Evolutionary conservation across 2,888 invertebrate species (phyloP), one percentile per base, ranked within the genome.

Genomic region (Boloria selene): DNA sequence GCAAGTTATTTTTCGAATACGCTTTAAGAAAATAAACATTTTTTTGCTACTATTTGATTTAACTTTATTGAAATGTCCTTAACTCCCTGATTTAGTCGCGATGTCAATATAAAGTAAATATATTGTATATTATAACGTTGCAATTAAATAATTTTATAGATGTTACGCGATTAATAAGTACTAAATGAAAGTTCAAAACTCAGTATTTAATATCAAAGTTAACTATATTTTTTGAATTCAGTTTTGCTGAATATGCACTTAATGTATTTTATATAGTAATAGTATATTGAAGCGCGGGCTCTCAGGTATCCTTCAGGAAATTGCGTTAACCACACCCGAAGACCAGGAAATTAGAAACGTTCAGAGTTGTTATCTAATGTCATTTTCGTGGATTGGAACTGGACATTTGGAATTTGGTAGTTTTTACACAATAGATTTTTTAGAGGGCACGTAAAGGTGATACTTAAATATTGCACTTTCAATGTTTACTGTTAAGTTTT

Each of bases 301-400:
- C 86, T 85, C 84, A 88, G 89, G 88, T 87, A 82, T 83, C 79
- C 78, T 83, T 86, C 88, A 64, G 92, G 92, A 92, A 92, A 92
- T 92, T 91, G 88, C 86, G 87, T 88, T 91, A 90, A 89, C 90
- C 90, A 88, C 88, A 87, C 87, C 87, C 84, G 84, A 85, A 82
- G 83, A 85, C 85, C 91, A 90, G 91, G 92, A 92, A 92, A 92
- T 92, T 92, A 92, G 90, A 89, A 91, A 90, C 85, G 90, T 88
- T 90, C n/a, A 83, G 83, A 85, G 84, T 84, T 88, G 85, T 90
- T 88, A 91, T 90, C 90, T 89, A 90, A 91, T 89, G 86, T 87
- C 85, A 50, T 59, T 83, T 82, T 79, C 68, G 61, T 79, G 80
- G 81, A 80, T 79, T 80, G 84, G 84, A 84, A 85, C 85, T 86